Percentiles rank a stretch among this genome's conserved stretches.
Evolutionary conservation across 2,888 invertebrate genomes (phyloP).

Genomic region (Melinaea marsaeus): DNA sequence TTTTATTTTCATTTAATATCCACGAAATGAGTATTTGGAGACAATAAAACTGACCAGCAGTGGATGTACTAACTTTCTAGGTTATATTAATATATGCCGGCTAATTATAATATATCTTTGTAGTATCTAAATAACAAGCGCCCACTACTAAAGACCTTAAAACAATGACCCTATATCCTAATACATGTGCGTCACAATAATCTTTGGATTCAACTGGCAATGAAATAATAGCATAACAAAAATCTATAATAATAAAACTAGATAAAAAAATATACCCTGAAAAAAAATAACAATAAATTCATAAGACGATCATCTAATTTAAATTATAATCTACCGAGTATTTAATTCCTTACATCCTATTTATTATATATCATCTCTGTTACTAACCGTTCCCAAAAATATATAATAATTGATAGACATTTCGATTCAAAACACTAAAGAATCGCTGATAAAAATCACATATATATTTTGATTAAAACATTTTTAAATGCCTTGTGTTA

Average conservation of each 20-base stretch:
- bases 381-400: conserved; percentile 16
- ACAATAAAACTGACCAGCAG: no score
- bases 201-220: conserved; percentile 70
- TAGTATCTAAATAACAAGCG: neutral
- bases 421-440: conserved; percentile 10
- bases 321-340: conserved; percentile 32
- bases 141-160: neutral
- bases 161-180: neutral
- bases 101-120: neutral
- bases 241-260: conserved; percentile 44
- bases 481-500: conserved; percentile 80
- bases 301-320: conserved; percentile 31
- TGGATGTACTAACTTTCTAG: no score
- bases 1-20: no score
- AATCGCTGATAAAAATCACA: conserved; percentile 16
- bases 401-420: conserved; percentile 12
- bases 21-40: no score
- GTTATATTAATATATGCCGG: no score
- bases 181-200: conserved; percentile 36
- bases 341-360: conserved; percentile 27
- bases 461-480: conserved; percentile 5
- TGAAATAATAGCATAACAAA: conserved; percentile 52
- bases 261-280: conserved; percentile 47
- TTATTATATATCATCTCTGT: conserved; percentile 9
- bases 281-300: conserved; percentile 53